phyloP scores from a whole-genome alignment of 2,113 vertebrate genomes.

The Hirundichthys speculiger region DNA sequence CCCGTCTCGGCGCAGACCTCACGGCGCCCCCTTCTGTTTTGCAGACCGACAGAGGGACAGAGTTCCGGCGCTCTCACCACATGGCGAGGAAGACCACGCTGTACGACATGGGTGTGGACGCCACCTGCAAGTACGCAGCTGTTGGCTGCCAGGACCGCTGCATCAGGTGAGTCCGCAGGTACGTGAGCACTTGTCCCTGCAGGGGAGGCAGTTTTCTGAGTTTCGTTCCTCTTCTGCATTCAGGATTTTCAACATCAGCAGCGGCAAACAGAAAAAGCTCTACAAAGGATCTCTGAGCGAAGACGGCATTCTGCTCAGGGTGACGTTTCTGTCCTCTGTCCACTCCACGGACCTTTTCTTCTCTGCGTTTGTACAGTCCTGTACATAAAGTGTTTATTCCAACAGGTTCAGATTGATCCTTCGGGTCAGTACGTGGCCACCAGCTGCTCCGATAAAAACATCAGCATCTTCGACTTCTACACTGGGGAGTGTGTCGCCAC shows the following conservation, averaged over 20 bases:
- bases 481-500: conserved; percentile 94
- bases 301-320: conserved; percentile 94
- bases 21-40: not conserved
- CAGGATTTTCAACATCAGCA: conserved; percentile 97
- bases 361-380: rapidly evolving
- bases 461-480: conserved; percentile 94
- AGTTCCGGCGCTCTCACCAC: conserved; percentile 93
- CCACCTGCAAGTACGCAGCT: conserved; percentile 91
- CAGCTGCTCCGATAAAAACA: conserved; percentile 96
- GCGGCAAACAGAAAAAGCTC: conserved; percentile 95
- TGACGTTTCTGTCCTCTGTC: conserved; percentile 49
- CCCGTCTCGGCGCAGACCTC: no score
- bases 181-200: not conserved
- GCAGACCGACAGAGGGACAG: conserved; percentile 86
- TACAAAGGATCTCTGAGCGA: conserved; percentile 94
- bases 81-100: conserved; percentile 92
- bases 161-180: conserved; percentile 81
- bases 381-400: conserved; percentile 15
- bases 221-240: conserved; percentile 1
- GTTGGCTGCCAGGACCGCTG: conserved; percentile 96
- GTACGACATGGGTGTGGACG: conserved; percentile 94
- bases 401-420: conserved; percentile 93
- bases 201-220: not conserved
- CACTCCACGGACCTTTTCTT: not conserved
- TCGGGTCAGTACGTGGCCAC: conserved; percentile 96